These are phyloP conservation scores for Hypotaenidia okinawae DNA, from an alignment of 2,797 vertebrate genomes.

Conservation along the genomic window DNA sequence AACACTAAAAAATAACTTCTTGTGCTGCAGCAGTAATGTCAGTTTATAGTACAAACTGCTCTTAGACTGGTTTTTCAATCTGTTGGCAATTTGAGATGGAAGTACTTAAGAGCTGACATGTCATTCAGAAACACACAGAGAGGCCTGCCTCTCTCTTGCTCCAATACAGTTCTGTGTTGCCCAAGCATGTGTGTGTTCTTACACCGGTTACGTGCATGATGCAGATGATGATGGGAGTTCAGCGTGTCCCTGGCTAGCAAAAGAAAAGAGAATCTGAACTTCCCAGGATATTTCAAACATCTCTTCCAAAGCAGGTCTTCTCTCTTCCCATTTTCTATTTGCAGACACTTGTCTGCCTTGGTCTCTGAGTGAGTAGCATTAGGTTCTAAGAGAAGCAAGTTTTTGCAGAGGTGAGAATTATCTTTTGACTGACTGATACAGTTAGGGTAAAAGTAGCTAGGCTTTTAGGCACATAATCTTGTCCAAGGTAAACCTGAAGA, in stretches of 20 bases:
- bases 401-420: neutral
- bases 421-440: neutral
- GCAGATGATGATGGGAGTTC: neutral
- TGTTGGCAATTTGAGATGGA: neutral
- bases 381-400: neutral
- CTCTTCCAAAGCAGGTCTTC: neutral
- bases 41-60: neutral
- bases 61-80: neutral
- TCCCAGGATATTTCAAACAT: neutral
- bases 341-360: neutral
- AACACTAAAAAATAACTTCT: neutral
- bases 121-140: neutral
- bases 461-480: neutral
- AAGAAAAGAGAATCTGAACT: neutral
- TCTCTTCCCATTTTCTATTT: neutral
- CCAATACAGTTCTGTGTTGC: neutral
- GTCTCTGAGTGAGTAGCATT: neutral
- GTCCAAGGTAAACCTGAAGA: neutral
- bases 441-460: neutral
- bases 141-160: neutral
- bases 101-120: neutral
- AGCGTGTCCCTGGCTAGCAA: neutral
- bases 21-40: neutral
- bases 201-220: neutral
- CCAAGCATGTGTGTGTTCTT: neutral